phyloP scores from a whole-genome alignment of 2,797 vertebrate genomes.

The Myripristis murdjan region DNA sequence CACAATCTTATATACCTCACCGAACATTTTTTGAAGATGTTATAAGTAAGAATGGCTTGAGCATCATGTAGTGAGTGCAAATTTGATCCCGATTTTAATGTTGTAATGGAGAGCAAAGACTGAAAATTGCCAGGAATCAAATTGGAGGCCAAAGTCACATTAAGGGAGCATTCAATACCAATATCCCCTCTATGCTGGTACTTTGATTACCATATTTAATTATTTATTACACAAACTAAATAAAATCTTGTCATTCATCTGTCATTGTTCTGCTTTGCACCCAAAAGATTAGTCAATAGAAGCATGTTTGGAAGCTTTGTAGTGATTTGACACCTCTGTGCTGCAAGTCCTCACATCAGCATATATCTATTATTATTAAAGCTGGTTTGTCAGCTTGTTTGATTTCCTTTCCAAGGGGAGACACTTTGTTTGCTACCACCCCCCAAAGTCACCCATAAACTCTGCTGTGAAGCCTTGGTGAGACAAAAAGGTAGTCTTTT shows the following conservation, averaged over 20 bases:
- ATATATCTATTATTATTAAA: not conserved
- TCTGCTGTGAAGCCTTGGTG: slow-evolving; percentile 9
- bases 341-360: not conserved
- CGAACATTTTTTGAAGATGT: slow-evolving; percentile 27
- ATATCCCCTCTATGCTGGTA: not conserved
- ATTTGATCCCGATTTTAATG: not conserved
- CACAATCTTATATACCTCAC: not conserved
- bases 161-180: not conserved
- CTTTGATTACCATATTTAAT: slow-evolving; percentile 4
- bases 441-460: slow-evolving; percentile 29
- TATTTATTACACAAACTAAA: not conserved
- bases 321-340: slow-evolving; percentile 7
- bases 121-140: too few species aligned
- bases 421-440: slow-evolving; percentile 7
- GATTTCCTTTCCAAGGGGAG: slow-evolving; percentile 16
- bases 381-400: not conserved
- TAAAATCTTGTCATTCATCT: not conserved
- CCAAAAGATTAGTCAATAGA: not conserved
- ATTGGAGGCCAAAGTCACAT: not conserved
- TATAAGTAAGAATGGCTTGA: not conserved
- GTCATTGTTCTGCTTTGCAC: slow-evolving; percentile 16
- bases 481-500: slow-evolving; percentile 11
- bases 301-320: not conserved
- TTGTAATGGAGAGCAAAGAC: too few species aligned
- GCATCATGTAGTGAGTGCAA: not conserved